Percentiles rank a stretch among this genome's conserved stretches.
These are phyloP conservation scores for Dendrocincla tyrannina DNA, from an alignment of 2,797 vertebrate species.

Conservation along the genomic window DNA sequence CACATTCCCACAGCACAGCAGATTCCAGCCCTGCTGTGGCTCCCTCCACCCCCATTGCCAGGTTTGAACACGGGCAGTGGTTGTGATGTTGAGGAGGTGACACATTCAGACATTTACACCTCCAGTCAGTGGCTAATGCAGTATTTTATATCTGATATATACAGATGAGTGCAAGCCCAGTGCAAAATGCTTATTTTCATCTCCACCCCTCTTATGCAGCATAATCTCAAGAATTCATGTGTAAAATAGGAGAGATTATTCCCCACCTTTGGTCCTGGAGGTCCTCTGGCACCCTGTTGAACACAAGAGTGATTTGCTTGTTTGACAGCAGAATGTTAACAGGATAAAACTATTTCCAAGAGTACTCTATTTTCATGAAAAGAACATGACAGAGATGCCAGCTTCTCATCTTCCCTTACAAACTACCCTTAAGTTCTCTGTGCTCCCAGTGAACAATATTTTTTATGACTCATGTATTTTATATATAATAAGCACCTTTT, in stretches of 20 bases:
- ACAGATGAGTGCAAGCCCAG: background rate
- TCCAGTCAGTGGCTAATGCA: background rate
- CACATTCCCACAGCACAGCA: background rate
- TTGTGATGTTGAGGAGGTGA: background rate
- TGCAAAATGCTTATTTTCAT: background rate
- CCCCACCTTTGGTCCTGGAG: slow-evolving; percentile 84
- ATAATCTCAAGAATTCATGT: background rate
- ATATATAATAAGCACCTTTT: background rate
- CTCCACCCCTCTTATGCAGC: background rate
- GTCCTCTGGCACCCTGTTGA: slow-evolving; percentile 83
- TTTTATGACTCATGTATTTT: background rate
- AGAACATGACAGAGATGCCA: background rate
- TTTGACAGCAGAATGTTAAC: background rate
- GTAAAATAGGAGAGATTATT: background rate
- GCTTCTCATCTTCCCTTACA: background rate
- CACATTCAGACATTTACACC: background rate
- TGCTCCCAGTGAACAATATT: background rate
- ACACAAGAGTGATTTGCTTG: background rate
- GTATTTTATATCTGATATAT: background rate
- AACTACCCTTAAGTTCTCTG: background rate
- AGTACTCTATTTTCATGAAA: background rate
- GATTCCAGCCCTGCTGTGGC: background rate
- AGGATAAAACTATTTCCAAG: background rate
- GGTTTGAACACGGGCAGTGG: background rate
- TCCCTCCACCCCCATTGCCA: background rate